Evolutionary conservation across 2,797 vertebrate genomes (phyloP), one percentile per base, ranked within the genome.

Genomic region (Taeniopygia guttata): DNA sequence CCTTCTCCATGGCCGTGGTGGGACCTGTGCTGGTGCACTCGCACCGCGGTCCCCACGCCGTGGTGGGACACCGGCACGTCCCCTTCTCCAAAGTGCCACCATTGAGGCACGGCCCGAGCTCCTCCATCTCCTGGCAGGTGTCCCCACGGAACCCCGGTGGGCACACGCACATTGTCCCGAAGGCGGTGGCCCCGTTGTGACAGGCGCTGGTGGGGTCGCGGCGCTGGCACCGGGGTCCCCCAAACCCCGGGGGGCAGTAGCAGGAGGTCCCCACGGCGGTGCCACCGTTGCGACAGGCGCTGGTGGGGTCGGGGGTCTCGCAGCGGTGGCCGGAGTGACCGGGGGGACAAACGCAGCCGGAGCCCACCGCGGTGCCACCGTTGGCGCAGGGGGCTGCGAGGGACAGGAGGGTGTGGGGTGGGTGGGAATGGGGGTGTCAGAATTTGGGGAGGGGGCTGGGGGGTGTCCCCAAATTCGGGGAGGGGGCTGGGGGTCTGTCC

Each of bases 231-330:
- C 9, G 76, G 8, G 22, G 27, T 3, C 76, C 62, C 42, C 52
- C 43, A 0, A 59, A 51, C 0, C 64, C 66, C 25, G 66, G 78
- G 32, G 78, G 55, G 0, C 64, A 59, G 2, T 12, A 27, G 45
- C 54, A 58, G 5, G 29, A 0, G 2, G 43, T 54, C 13, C 62
- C 76, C 62, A 55, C 51, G 6, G 62, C 49, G n/a, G 75, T 78
- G 75, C 40, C 62, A 1, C 75, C 75, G 26, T 54, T 60, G 4
- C 0, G 52, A 30, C 63, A 80, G n/a, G 62, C 11, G 27, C n/a
- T 2, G 51, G n/a, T 1, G 3, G 76, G 52, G 34, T 67, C 63
- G 1, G 34, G 23, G 23, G 14, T 38, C 23, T 38, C 4, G 34
- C 76, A 79, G 27, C 1, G 34, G 42, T 0, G 62, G 27, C 76